Evolutionary conservation across 2,113 vertebrate species (phyloP), one percentile per base, ranked within the genome.

Genomic region (Cephalopholis sonnerati): DNA sequence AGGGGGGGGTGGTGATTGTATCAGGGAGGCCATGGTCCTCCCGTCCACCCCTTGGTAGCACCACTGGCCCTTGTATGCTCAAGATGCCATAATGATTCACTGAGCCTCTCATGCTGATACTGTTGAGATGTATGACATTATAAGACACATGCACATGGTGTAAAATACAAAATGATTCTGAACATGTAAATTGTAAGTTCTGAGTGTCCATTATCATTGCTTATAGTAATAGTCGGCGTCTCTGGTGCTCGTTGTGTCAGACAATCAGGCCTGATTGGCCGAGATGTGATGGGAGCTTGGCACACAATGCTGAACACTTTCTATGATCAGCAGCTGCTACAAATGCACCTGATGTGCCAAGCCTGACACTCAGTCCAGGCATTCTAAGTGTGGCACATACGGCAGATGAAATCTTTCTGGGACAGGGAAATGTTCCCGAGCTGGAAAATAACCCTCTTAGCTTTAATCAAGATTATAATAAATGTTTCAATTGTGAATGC

Each of bases 381-480:
- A 20, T 72, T 74, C 79, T 80, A 87, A 81, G 41, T 71, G 78
- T 32, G 68, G 74, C 53, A 69, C 77, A 88, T 58, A 73, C 39
- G 29, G 53, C 17, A 73, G 48, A 83, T 66, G 67, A 68, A 88
- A 85, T 89, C 50, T 82, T 73, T 68, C 77, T 66, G 46, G 66
- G 27, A 74, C 58, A 69, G 48, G 69, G 69, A 74, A 81, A 79
- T 79, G 82, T 75, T 64, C 57, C 12, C 18, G 53, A 32, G 62
- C 44, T 62, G 77, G 70, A 80, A 86, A 87, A 86, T 66, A 85
- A 77, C 81, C 85, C 78, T 80, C 91, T 93, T 61, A 72, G 53
- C 85, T 88, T 84, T 92, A 92, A 95, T 92, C 86, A 90, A 91
- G 92, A 89, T 89, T 84, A 82, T 88, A 91, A 94, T 92, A 93